Conservation (phyloP, 2,113 vertebrate genomes). For the Lepus americanus region DNA sequence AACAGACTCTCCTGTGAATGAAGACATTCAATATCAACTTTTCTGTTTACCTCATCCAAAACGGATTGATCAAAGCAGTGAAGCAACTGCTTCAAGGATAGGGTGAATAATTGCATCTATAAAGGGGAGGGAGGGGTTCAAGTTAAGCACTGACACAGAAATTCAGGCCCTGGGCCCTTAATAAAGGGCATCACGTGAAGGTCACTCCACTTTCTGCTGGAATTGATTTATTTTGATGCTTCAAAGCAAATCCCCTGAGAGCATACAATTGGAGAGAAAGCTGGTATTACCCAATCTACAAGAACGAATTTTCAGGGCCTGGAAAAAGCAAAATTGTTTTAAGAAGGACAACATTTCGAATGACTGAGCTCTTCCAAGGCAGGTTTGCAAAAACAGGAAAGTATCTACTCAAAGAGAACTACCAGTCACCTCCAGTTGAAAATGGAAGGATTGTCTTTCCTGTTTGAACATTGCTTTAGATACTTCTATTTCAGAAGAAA, state of each 20-base stretch:
- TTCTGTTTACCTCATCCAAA: neutral
- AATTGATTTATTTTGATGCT: neutral
- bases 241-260: neutral
- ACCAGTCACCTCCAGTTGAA: neutral
- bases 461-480: neutral
- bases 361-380: neutral
- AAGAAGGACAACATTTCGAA: neutral
- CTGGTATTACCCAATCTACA: neutral
- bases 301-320: neutral
- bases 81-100: neutral
- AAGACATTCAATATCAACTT: neutral
- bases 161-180: neutral
- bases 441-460: neutral
- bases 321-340: neutral
- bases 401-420: slow-evolving; percentile 25
- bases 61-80: neutral
- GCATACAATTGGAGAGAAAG: neutral
- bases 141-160: neutral
- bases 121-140: neutral
- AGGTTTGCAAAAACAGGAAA: neutral
- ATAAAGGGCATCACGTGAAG: neutral
- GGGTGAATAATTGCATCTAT: neutral
- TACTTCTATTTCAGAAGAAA: slow-evolving; percentile 34
- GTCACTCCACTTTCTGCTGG: neutral
- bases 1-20: neutral